These are phyloP conservation scores for Aleiodes testaceus DNA, from an alignment of 2,888 invertebrate species.

Conservation along the genomic window DNA sequence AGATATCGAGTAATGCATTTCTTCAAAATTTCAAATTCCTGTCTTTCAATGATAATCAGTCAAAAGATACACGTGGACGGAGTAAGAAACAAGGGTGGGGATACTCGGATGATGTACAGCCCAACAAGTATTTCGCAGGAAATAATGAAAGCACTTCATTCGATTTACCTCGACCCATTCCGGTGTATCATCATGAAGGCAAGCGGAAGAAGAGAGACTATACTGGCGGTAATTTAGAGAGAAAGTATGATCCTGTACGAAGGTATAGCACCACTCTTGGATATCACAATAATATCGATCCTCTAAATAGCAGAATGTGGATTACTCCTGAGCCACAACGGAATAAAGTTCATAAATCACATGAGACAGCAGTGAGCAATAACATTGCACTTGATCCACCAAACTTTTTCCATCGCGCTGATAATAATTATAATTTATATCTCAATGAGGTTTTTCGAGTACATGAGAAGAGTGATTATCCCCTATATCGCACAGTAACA, in stretches of 20 bases:
- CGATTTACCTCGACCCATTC: slow-evolving; percentile 24
- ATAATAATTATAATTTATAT: too few species aligned
- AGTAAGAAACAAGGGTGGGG: neutral
- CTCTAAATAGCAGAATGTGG: too few species aligned
- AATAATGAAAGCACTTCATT: neutral
- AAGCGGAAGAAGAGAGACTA: neutral
- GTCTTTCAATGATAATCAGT: neutral
- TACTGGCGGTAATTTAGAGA: neutral
- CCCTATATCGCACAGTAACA: too few species aligned
- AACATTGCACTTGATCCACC: too few species aligned
- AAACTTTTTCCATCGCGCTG: too few species aligned
- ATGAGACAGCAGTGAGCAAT: too few species aligned
- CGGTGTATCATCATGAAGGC: slow-evolving; percentile 5
- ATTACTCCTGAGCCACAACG: too few species aligned
- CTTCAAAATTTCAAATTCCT: neutral
- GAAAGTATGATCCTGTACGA: neutral
- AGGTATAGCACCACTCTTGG: neutral
- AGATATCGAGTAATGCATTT: too few species aligned
- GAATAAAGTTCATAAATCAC: too few species aligned
- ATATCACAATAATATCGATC: neutral
- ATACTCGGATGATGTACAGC: neutral
- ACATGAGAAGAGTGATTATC: too few species aligned
- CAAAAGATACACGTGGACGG: neutral
- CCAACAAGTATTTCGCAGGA: slow-evolving; percentile 35
- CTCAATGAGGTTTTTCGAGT: too few species aligned